Evolutionary conservation across 2,113 vertebrate species (phyloP).

Genomic region (Paedocypris sp.): DNA sequence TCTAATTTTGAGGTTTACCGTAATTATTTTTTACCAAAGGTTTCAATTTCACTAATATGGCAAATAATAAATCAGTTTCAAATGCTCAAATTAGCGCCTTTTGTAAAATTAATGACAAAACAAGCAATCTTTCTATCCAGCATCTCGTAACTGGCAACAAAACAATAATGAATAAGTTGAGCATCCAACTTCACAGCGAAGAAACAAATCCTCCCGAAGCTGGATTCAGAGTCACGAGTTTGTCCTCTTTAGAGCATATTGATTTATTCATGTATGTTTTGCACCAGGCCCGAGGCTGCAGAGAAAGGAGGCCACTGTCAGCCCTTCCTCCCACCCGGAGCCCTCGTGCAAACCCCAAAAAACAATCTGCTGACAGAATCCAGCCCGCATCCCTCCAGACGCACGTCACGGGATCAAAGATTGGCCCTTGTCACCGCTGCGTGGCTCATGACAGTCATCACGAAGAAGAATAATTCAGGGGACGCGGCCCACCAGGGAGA

Average conservation of each 20-base stretch:
- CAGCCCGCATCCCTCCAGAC: background rate
- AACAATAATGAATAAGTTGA: background rate
- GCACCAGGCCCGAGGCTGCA: slow-evolving; percentile 28
- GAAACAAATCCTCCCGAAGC: slow-evolving; percentile 27
- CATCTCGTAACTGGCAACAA: background rate
- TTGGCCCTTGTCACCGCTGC: background rate
- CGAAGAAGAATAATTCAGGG: background rate
- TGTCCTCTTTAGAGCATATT: slow-evolving; percentile 38
- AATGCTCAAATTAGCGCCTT: too few relatives aligned
- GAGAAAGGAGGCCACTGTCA: slow-evolving; percentile 40
- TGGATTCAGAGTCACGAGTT: slow-evolving; percentile 26
- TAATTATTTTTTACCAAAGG: too few relatives aligned
- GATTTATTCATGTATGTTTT: slow-evolving; percentile 46
- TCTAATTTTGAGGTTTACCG: too few relatives aligned
- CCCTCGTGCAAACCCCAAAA: background rate
- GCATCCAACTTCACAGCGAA: slow-evolving; percentile 11
- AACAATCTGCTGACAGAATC: background rate
- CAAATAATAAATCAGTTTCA: too few relatives aligned
- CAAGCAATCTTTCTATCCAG: too few relatives aligned
- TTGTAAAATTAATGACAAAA: background rate
- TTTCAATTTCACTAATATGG: too few relatives aligned
- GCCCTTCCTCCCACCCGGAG: slow-evolving; percentile 11
- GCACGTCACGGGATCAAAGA: slow-evolving; percentile 11
- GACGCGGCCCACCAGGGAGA: background rate
- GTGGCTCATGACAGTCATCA: background rate